phyloP scores from a whole-genome alignment of 2,797 vertebrate species.

The Peromyscus nudipes region DNA sequence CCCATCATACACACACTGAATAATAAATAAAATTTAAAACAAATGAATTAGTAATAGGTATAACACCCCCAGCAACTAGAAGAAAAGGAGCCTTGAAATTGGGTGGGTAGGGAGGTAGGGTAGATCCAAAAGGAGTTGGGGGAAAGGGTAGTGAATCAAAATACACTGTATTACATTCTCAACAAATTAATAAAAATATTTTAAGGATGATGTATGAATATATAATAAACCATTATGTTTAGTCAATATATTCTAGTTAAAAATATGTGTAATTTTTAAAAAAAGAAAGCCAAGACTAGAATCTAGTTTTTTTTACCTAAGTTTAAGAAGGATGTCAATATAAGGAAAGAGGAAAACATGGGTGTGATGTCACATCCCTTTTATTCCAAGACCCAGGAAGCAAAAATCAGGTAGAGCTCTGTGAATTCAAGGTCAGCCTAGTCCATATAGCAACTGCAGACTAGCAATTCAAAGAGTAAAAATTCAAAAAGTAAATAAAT shows the following conservation, averaged over 20 bases:
- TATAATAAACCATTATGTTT: background rate
- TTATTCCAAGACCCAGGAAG: background rate
- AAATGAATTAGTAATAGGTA: background rate
- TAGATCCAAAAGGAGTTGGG: background rate
- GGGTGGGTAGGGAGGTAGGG: no score
- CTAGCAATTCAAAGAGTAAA: slow-evolving; percentile 14
- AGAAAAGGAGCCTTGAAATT: background rate
- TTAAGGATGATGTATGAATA: background rate
- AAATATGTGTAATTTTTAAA: background rate
- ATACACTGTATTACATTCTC: background rate
- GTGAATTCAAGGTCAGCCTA: background rate
- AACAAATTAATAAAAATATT: background rate
- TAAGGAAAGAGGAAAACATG: background rate
- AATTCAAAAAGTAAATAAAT: background rate
- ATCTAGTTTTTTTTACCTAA: background rate
- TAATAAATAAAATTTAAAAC: background rate
- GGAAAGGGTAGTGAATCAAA: background rate
- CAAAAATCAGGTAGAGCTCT: background rate
- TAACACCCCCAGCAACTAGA: background rate
- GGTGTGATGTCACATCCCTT: background rate
- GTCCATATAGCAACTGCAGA: background rate
- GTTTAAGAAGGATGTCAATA: background rate
- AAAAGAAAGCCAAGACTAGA: background rate
- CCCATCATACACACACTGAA: background rate
- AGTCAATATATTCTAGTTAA: background rate